These are phyloP conservation scores for Dolichopus griseipennis DNA, from an alignment of 2,888 invertebrate genomes.

Conservation along the genomic window DNA sequence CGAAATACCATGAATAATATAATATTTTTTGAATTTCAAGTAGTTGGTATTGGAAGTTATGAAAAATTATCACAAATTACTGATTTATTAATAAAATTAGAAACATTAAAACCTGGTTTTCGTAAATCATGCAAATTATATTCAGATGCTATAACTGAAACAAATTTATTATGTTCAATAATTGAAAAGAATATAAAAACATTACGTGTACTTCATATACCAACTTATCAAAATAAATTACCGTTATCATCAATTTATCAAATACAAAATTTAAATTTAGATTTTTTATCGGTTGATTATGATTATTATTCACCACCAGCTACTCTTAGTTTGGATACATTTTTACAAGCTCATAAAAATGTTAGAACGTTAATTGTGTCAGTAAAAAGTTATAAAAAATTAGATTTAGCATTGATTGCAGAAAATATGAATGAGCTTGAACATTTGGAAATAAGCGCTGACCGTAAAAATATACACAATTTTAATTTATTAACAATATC, in stretches of 20 bases:
- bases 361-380: not conserved
- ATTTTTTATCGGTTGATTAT: not conserved
- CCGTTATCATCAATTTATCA: not conserved
- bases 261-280: not conserved
- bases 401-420: not conserved
- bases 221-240: not conserved
- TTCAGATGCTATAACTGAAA: not conserved
- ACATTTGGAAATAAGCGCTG: not conserved
- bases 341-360: not conserved
- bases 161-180: not conserved
- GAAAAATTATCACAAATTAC: not conserved
- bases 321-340: not conserved
- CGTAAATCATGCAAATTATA: not conserved
- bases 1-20: not conserved
- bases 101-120: not conserved
- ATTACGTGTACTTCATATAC: not conserved
- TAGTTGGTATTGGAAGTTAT: not conserved
- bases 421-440: not conserved
- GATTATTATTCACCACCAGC: slow-evolving; percentile 1
- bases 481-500: not conserved
- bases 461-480: not conserved
- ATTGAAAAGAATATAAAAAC: not conserved
- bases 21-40: not conserved
- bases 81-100: not conserved
- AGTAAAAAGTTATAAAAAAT: not conserved